Evolutionary conservation across 1,140 invertebrate species (phyloP).

Genomic region (Triops cancriformis): DNA sequence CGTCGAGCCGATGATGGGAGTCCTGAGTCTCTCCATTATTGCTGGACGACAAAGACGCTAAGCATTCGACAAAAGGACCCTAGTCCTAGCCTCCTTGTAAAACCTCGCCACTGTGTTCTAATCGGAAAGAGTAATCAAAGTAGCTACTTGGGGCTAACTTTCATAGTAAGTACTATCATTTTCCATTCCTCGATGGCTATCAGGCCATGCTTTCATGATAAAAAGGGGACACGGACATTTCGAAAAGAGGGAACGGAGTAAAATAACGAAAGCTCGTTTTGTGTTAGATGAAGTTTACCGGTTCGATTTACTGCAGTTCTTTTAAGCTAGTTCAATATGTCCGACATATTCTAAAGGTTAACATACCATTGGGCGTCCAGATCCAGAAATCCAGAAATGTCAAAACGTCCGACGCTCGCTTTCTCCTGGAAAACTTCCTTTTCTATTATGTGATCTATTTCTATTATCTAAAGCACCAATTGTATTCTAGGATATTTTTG

Average conservation of each 20-base stretch:
- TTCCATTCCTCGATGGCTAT: not conserved
- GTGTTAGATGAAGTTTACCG: not conserved
- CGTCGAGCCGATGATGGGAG: not conserved
- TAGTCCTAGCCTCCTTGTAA: not conserved
- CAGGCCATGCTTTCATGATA: not conserved
- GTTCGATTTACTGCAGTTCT: not conserved
- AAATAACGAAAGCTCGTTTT: not conserved
- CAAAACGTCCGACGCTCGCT: no score
- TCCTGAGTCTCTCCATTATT: not conserved
- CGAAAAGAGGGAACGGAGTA: not conserved
- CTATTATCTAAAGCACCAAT: no score
- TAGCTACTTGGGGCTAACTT: conserved; percentile 2
- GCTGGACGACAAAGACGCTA: not conserved
- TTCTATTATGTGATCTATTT: no score
- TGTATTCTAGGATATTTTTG: no score
- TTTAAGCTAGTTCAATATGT: no score
- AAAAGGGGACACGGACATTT: not conserved
- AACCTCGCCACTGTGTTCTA: not conserved
- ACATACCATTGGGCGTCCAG: no score
- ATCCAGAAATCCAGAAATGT: no score
- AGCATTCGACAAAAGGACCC: not conserved
- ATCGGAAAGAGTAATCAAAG: conserved; percentile 1
- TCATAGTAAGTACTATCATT: conserved; percentile 1
- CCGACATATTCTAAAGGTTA: no score
- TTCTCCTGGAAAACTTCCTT: no score